These are phyloP conservation scores for Chaenogobius annularis DNA, from an alignment of 2,113 vertebrate genomes.

Conservation along the genomic window DNA sequence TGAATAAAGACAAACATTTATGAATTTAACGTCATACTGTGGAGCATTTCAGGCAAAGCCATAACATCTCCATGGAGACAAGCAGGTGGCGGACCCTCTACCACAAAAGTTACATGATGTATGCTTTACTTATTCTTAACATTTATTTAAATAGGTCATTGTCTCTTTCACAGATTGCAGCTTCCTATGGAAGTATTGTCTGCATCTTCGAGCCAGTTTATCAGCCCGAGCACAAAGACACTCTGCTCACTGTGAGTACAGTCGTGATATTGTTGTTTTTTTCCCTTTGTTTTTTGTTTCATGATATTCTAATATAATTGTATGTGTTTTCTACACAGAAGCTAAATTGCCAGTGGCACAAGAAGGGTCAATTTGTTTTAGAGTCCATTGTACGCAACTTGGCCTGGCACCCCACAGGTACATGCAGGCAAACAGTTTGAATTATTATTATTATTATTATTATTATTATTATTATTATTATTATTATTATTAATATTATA, in stretches of 20 bases:
- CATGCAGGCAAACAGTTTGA: neutral
- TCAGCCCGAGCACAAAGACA: conserved; percentile 78
- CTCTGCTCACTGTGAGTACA: conserved; percentile 79
- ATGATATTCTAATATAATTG: neutral
- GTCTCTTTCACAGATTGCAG: conserved; percentile 86
- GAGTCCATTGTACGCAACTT: conserved; percentile 86
- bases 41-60: no score
- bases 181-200: conserved; percentile 91
- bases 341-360: conserved; percentile 91
- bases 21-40: no score
- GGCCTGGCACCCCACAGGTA: conserved; percentile 95
- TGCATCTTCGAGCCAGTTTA: conserved; percentile 92
- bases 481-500: no score
- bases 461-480: neutral
- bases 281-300: neutral
- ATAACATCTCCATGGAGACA: no score
- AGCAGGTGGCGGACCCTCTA: no score
- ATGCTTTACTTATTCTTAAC: neutral
- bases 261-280: neutral
- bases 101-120: neutral
- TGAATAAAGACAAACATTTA: no score
- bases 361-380: conserved; percentile 89
- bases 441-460: neutral
- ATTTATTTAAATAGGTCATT: neutral
- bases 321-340: conserved; percentile 69